These are phyloP conservation scores for Paramisgurnus dabryanus DNA, from an alignment of 2,113 vertebrate species.

Conservation along the genomic window DNA sequence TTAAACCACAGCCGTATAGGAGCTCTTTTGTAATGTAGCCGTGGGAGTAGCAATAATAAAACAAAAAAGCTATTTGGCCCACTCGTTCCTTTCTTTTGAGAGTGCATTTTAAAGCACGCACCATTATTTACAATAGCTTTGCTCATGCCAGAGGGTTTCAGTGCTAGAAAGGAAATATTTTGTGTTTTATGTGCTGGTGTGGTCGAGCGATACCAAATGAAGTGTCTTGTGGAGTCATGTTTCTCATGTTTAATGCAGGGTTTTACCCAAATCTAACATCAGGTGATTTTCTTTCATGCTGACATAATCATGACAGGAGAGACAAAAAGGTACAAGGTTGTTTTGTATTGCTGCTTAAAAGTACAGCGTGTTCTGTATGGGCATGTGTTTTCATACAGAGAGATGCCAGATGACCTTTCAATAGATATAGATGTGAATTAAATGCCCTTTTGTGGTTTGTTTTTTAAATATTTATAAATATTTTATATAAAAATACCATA, in stretches of 20 bases:
- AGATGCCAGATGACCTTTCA: not conserved
- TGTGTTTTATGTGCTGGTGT: no score
- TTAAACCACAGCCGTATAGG: not conserved
- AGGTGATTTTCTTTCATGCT: no score
- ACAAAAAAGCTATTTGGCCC: slow-evolving; percentile 7
- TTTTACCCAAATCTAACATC: not conserved
- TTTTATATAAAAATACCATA: no score
- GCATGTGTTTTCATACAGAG: not conserved
- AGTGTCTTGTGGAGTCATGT: not conserved
- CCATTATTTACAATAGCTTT: not conserved
- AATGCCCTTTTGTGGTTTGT: slow-evolving; percentile 12
- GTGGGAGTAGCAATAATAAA: not conserved
- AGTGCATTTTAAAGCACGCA: slow-evolving; percentile 4
- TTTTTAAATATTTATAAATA: not conserved
- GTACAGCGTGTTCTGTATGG: not conserved
- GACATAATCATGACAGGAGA: not conserved
- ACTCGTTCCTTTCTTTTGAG: slow-evolving; percentile 5
- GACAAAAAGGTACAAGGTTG: not conserved
- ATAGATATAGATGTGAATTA: not conserved
- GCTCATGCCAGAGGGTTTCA: not conserved
- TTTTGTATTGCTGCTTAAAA: not conserved
- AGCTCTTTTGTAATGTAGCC: slow-evolving; percentile 4
- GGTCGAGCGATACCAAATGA: no score
- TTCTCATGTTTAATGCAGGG: not conserved
- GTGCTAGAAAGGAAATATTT: not conserved